Evolutionary conservation across 2,113 vertebrate species (phyloP).

Genomic region (Desmodus rotundus): DNA sequence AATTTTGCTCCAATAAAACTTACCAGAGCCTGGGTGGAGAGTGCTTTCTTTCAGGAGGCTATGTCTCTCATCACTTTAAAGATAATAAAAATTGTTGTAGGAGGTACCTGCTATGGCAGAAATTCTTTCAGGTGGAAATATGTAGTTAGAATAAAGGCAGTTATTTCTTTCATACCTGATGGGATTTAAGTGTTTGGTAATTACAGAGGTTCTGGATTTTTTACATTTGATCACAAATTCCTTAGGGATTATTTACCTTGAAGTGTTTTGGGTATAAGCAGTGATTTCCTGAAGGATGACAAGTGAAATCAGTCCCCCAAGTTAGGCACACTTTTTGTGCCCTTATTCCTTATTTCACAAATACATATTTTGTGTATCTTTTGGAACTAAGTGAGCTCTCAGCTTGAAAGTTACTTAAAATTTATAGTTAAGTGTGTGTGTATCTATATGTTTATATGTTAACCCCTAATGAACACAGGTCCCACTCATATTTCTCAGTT

Average conservation of each 20-base stretch:
- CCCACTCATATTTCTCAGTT: neutral
- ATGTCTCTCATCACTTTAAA: neutral
- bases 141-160: neutral
- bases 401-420: neutral
- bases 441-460: neutral
- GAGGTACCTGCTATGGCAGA: neutral
- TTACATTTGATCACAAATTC: neutral
- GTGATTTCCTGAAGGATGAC: neutral
- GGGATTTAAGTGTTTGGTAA: neutral
- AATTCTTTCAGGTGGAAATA: neutral
- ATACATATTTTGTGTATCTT: neutral
- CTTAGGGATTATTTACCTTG: neutral
- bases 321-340: neutral
- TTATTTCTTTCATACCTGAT: neutral
- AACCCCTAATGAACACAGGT: neutral
- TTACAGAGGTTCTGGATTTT: neutral
- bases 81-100: neutral
- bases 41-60: neutral
- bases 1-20: slow-evolving; percentile 54
- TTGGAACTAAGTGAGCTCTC: neutral
- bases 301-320: neutral
- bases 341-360: neutral
- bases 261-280: neutral
- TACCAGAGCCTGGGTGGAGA: slow-evolving; percentile 23
- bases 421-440: neutral